A percentile compares a stretch with the other conserved stretches of the same genome.
These are phyloP conservation scores for Aphidius colemani DNA, from an alignment of 2,888 invertebrate genomes.

Conservation along the genomic window DNA sequence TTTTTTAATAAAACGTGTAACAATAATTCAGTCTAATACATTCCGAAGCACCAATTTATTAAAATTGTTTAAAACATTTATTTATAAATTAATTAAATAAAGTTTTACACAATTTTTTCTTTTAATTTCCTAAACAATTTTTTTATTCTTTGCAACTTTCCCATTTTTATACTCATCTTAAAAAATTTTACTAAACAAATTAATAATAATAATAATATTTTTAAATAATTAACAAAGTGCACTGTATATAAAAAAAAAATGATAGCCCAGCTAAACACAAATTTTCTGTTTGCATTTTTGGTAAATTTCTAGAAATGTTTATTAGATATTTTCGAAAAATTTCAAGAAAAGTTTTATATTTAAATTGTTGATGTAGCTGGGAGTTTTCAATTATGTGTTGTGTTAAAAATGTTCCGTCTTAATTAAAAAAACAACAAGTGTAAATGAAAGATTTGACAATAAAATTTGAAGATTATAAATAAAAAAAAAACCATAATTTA, in stretches of 20 bases:
- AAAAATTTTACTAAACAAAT: slow-evolving; percentile 21
- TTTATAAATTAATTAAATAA: neutral
- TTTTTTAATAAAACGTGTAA: slow-evolving; percentile 45
- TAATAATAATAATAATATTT: slow-evolving; percentile 12
- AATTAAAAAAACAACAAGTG: neutral
- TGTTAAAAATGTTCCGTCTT: too few relatives aligned
- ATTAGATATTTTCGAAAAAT: too few relatives aligned
- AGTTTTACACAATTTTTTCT: slow-evolving; percentile 11
- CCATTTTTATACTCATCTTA: slow-evolving; percentile 18
- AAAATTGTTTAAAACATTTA: slow-evolving; percentile 1
- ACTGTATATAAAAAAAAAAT: too few relatives aligned
- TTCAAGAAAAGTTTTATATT: too few relatives aligned
- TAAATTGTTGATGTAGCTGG: too few relatives aligned
- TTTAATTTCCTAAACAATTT: slow-evolving; percentile 13
- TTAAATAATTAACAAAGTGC: neutral
- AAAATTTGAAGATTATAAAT: neutral
- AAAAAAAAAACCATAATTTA: slow-evolving; percentile 1
- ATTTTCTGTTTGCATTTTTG: too few relatives aligned
- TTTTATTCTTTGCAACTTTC: slow-evolving; percentile 24
- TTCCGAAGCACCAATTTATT: slow-evolving; percentile 56
- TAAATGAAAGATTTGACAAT: neutral
- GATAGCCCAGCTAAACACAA: too few relatives aligned
- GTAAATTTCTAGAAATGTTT: too few relatives aligned
- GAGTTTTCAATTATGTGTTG: too few relatives aligned
- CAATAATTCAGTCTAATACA: slow-evolving; percentile 59